Conservation (phyloP, 2,113 vertebrate genomes). For the Toxostoma redivivum region DNA sequence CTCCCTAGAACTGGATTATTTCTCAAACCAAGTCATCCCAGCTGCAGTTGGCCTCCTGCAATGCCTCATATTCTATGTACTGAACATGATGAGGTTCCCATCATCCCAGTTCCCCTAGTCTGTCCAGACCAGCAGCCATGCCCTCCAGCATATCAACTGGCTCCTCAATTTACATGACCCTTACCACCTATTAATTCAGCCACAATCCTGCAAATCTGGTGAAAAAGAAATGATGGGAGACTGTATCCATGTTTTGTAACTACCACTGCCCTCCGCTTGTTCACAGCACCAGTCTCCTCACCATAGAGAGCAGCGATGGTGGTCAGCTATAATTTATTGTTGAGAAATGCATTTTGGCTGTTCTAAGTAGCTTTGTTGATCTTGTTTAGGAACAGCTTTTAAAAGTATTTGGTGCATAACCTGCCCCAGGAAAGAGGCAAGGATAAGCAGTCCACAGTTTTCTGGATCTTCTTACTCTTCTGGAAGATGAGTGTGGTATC, state of each 20-base stretch:
- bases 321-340: not conserved
- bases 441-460: not conserved
- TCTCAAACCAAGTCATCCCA: not conserved
- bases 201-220: not conserved
- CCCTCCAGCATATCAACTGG: not conserved
- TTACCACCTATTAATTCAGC: not conserved
- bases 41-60: not conserved
- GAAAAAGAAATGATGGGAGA: not conserved
- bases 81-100: not conserved
- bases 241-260: not conserved
- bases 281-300: not conserved
- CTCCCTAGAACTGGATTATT: not conserved
- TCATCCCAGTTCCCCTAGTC: not conserved
- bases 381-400: not conserved
- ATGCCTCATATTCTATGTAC: not conserved
- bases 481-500: not conserved
- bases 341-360: not conserved
- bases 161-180: not conserved
- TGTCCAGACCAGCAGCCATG: not conserved
- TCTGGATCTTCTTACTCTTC: not conserved
- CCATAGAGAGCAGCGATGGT: rapidly evolving
- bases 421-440: not conserved
- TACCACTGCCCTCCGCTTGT: not conserved
- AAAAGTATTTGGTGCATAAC: not conserved
- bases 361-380: not conserved